Evolutionary conservation across 1,140 invertebrate genomes (phyloP), one percentile per base, ranked within the genome.

Genomic region (Palaemon carinicauda): DNA sequence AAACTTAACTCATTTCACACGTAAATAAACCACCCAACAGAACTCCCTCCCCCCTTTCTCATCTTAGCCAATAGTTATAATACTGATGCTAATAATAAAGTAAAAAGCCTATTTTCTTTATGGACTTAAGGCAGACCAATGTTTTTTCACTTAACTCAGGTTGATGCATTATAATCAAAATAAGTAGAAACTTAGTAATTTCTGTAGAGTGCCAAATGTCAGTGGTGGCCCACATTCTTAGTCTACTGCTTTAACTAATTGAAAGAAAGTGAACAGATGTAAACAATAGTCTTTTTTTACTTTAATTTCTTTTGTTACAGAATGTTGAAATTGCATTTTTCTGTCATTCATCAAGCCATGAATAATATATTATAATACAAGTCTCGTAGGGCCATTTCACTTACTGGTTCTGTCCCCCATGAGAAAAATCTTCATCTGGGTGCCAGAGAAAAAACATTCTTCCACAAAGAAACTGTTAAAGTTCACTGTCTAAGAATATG

Each of bases 151-250:
- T 56, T 31, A 83, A 74, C 78, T 80, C 60, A 80, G 77, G 77
- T 86, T 86, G 80, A 86, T 80, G 60, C 83, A 86, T 86, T 80
- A 86, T 80, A 86, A 86, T 86, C 83, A 86, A 86, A 86, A 86
- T 86, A 86, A 27, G 77, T 86, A 86, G 83, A n/a, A 71, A 53
- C 80, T 31, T 86, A 86, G 83, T 80, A 75, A 79, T 86, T 56
- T 86, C 75, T 73, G 77, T 86, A 86, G 71, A 83, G 83, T 86
- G 83, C 83, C 83, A 86, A 86, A 86, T 86, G 77, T 86, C 56
- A 69, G 31, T 41, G 29, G 60, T 56, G 77, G 51, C 75, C 33
- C 29, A 65, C 73, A 51, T 71, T 21, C 81, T 74, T 83, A 41
- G 41, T 41, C 41, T 41, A 41, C 5, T 1, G 17, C 19, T 24